These are phyloP conservation scores for Centrocercus urophasianus DNA, from an alignment of 2,113 vertebrate species.

Conservation along the genomic window DNA sequence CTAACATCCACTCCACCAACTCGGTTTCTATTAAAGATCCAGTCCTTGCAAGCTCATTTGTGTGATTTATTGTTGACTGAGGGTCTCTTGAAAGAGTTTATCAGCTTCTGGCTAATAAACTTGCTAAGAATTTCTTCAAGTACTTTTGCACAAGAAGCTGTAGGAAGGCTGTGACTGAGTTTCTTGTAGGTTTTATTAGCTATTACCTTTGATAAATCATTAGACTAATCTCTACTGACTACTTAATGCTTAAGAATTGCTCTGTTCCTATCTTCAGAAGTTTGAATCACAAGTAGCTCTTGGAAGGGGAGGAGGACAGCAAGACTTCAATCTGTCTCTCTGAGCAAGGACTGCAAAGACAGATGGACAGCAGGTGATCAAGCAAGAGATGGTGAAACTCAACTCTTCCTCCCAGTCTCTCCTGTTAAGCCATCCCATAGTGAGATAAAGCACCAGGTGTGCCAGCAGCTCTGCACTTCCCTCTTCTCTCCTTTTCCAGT, in stretches of 20 bases:
- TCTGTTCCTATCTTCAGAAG: conserved; percentile 32
- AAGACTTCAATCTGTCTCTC: conserved; percentile 28
- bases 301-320: conserved; percentile 43
- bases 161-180: background rate
- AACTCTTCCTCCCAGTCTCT: conserved; percentile 52
- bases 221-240: conserved; percentile 46
- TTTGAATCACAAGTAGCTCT: background rate
- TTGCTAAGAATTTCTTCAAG: background rate
- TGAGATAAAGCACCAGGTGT: conserved; percentile 41
- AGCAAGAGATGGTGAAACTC: conserved; percentile 67
- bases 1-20: background rate
- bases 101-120: conserved; percentile 35
- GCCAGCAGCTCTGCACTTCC: background rate
- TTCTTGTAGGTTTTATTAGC: conserved; percentile 35
- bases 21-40: background rate
- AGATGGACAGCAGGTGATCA: conserved; percentile 70
- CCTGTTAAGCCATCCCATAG: conserved; percentile 36
- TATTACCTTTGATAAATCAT: conserved; percentile 58
- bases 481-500: background rate
- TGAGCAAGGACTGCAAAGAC: conserved; percentile 58
- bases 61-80: conserved; percentile 32
- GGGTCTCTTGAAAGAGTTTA: conserved; percentile 27
- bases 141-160: background rate
- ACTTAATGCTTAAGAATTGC: conserved; percentile 18
- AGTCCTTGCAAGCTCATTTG: background rate